These are phyloP conservation scores for Sceloporus undulatus DNA, from an alignment of 2,113 vertebrate species.

Conservation along the genomic window DNA sequence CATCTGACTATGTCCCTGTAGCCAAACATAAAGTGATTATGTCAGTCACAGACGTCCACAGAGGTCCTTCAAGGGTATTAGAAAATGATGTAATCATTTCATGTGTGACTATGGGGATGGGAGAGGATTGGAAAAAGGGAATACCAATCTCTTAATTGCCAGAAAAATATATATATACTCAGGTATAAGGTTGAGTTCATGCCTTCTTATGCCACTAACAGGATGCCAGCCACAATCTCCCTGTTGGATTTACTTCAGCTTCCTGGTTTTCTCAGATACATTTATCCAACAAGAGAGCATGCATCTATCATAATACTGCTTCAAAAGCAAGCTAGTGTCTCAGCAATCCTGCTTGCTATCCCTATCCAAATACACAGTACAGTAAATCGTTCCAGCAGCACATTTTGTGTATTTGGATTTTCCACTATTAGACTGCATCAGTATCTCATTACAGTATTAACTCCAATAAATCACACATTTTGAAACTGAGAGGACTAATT, in stretches of 20 bases:
- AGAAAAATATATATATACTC: no score
- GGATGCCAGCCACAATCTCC: background rate
- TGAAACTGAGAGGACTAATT: conserved; percentile 25
- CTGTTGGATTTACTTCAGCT: conserved; percentile 9
- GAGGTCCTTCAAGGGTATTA: no score
- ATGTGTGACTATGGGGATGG: no score
- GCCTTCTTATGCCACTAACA: no score
- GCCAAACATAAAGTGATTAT: no score
- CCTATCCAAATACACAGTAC: conserved; percentile 11
- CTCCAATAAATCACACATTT: background rate
- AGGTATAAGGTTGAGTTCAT: no score
- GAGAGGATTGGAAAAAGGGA: no score
- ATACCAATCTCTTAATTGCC: no score
- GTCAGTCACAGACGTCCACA: no score
- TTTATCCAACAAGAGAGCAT: background rate
- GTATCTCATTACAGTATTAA: conserved; percentile 2
- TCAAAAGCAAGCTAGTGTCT: conserved; percentile 34
- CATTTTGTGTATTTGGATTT: conserved; percentile 10
- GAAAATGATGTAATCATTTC: no score
- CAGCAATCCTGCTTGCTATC: conserved; percentile 31
- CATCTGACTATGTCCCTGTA: no score
- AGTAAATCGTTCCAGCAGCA: background rate
- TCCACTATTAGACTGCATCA: background rate
- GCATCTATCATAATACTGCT: background rate
- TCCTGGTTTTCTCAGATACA: conserved; percentile 34